These are phyloP conservation scores for Diplosoma virens DNA, from an alignment of 23 tunicate genomes.

Conservation along the genomic window DNA sequence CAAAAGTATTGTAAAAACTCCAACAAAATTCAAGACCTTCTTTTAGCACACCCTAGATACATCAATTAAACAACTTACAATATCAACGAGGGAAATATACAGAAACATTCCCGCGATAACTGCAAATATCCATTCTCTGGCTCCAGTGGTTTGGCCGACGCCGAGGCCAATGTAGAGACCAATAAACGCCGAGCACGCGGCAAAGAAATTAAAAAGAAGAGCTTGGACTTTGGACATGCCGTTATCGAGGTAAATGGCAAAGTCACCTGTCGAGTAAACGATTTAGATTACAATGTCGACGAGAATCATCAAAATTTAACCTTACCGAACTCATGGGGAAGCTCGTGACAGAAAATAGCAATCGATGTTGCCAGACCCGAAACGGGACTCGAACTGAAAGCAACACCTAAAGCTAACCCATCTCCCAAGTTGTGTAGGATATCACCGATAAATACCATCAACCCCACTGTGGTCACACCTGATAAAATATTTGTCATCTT, in stretches of 20 bases:
- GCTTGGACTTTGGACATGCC: slow-evolving; percentile 77
- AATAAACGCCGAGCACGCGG: slow-evolving; percentile 72
- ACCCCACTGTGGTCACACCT: slow-evolving; percentile 59
- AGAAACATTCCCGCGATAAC: slow-evolving; percentile 87
- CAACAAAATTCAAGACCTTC: too few species aligned
- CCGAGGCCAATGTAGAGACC: slow-evolving; percentile 83
- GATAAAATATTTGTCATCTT: too few species aligned
- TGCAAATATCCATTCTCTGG: slow-evolving; percentile 72
- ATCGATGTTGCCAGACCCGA: slow-evolving; percentile 73
- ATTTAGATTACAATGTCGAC: too few species aligned
- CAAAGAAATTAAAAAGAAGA: slow-evolving; percentile 51
- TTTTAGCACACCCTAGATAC: too few species aligned
- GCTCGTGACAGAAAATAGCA: slow-evolving; percentile 81
- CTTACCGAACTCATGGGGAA: slow-evolving; percentile 90
- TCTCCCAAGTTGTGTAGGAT: slow-evolving; percentile 88
- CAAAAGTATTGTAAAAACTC: too few species aligned
- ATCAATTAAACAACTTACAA: too few species aligned
- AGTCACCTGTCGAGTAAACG: slow-evolving; percentile 60
- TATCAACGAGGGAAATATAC: slow-evolving; percentile 78
- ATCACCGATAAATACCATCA: slow-evolving; percentile 80
- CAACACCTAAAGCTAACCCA: slow-evolving; percentile 87
- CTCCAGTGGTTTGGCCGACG: slow-evolving; percentile 54
- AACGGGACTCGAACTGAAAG: slow-evolving; percentile 54
- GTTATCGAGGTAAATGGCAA: slow-evolving; percentile 75
- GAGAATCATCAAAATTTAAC: too few species aligned